phyloP scores from a whole-genome alignment of 2,888 invertebrate genomes.

The Mythimna vitellina region DNA sequence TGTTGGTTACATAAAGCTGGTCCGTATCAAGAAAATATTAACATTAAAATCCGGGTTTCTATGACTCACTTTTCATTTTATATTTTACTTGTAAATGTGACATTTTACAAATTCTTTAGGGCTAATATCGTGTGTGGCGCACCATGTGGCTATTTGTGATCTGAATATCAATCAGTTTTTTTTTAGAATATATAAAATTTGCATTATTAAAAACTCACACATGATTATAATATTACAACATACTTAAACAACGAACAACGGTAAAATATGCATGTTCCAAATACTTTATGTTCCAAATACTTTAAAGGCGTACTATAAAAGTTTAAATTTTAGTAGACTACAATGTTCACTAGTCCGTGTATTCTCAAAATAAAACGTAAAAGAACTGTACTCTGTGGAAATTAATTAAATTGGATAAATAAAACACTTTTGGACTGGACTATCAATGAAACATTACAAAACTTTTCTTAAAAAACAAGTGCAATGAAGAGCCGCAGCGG shows the following conservation, averaged over 20 bases:
- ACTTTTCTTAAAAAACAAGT: conserved; percentile 3
- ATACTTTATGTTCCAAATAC: conserved; percentile 23
- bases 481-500: conserved; percentile 27
- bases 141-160: conserved; percentile 8
- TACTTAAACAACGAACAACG: conserved; percentile 11
- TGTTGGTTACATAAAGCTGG: conserved; percentile 75
- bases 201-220: conserved; percentile 36
- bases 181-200: conserved; percentile 11
- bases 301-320: conserved; percentile 28
- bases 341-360: neutral
- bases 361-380: neutral
- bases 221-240: conserved; percentile 34
- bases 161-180: conserved; percentile 34
- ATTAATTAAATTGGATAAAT: neutral
- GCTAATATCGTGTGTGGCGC: conserved; percentile 5
- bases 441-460: neutral
- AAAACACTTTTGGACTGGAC: neutral
- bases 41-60: conserved; percentile 78
- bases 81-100: conserved; percentile 60
- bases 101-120: conserved; percentile 53
- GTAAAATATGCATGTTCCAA: conserved; percentile 42
- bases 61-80: conserved; percentile 70
- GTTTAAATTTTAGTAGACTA: conserved; percentile 3
- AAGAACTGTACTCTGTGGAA: neutral
- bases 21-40: conserved; percentile 77